A percentile compares a stretch with the other conserved stretches of the same genome.
Evolutionary conservation across 2,797 vertebrate genomes (phyloP).

Genomic region (Prionace glauca): DNA sequence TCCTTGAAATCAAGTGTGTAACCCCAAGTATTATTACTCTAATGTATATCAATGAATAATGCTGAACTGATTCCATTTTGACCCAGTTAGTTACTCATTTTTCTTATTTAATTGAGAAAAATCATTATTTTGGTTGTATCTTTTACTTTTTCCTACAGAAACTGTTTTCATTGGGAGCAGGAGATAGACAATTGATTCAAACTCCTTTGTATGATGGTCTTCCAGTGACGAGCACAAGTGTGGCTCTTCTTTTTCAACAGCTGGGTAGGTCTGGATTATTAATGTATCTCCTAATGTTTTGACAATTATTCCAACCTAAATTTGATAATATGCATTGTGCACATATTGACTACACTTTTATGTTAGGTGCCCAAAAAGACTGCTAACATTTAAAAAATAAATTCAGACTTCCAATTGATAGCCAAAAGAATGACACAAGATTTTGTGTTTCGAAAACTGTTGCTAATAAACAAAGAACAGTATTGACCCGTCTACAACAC

Average conservation of each 20-base stretch:
- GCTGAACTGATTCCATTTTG: not conserved
- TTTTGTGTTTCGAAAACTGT: too few relatives aligned
- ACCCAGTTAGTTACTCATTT: not conserved
- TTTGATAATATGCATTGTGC: not conserved
- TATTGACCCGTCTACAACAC: too few relatives aligned
- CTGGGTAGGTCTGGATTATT: conserved; percentile 69
- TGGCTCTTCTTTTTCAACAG: conserved; percentile 92
- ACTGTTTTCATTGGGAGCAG: conserved; percentile 90
- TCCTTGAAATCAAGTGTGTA: not conserved
- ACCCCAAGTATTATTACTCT: not conserved
- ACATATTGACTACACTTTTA: not conserved
- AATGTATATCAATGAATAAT: not conserved
- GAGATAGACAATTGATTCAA: conserved; percentile 93
- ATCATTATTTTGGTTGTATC: conserved; percentile 18
- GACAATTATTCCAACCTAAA: not conserved
- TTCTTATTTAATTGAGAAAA: not conserved
- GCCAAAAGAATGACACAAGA: too few relatives aligned
- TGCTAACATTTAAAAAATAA: too few relatives aligned
- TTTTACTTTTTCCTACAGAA: conserved; percentile 63
- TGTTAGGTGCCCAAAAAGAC: too few relatives aligned
- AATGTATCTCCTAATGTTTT: not conserved
- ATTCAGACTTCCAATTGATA: too few relatives aligned
- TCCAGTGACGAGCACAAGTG: conserved; percentile 87
- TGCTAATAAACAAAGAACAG: too few relatives aligned
- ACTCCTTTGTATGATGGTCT: conserved; percentile 82